Evolutionary conservation across 2,888 invertebrate species (phyloP).

Genomic region (Macrophya alboannulata): DNA sequence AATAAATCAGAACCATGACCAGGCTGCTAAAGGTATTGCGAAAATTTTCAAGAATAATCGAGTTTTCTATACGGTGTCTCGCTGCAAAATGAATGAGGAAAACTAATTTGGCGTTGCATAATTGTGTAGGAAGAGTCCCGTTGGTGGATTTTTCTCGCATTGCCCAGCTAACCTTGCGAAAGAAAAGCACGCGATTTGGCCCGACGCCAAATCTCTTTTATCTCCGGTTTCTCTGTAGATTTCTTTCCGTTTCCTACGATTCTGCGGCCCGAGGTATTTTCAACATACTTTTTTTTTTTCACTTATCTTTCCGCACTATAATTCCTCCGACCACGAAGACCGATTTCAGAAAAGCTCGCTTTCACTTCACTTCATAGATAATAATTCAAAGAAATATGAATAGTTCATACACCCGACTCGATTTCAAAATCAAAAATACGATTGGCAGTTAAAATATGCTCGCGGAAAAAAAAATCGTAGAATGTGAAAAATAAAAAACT

Average conservation of each 20-base stretch:
- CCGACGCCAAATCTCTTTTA: constrained; percentile 62
- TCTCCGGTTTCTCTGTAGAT: constrained; percentile 36
- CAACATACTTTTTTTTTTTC: constrained; percentile 4
- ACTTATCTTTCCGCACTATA: background rate
- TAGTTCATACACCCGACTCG: background rate
- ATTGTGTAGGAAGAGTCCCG: background rate
- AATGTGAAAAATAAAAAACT: background rate
- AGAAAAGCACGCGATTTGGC: constrained; percentile 60
- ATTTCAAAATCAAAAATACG: background rate
- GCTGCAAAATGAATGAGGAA: background rate
- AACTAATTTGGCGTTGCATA: constrained; percentile 54
- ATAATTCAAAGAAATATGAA: background rate
- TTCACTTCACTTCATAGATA: background rate
- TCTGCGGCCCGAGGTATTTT: background rate
- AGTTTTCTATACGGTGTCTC: background rate
- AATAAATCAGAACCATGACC: background rate
- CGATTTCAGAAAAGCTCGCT: background rate
- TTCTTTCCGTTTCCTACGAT: constrained; percentile 10
- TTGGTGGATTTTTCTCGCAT: constrained; percentile 53
- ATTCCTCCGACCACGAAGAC: background rate
- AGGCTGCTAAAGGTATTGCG: background rate
- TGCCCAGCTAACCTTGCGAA: constrained; percentile 40
- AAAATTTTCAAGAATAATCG: background rate
- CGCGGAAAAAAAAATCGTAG: background rate
- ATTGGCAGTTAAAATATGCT: too few relatives aligned